phyloP scores from a whole-genome alignment of 2,113 vertebrate species.

The Seriola dumerili region DNA sequence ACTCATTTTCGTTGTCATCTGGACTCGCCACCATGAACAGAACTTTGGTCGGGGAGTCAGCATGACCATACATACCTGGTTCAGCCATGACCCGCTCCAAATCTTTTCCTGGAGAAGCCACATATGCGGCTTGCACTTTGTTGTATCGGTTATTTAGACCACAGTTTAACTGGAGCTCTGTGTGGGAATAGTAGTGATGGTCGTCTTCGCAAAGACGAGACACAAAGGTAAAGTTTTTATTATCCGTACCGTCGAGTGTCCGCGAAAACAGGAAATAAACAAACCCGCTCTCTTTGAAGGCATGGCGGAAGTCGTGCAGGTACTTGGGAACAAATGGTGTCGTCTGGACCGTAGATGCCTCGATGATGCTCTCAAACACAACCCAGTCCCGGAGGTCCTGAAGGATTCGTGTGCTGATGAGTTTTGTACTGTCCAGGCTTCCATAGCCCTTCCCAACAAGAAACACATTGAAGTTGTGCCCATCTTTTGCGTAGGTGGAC shows the following conservation, averaged over 20 bases:
- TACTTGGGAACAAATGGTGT: constrained; percentile 84
- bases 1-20: constrained; percentile 77
- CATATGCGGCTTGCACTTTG: constrained; percentile 87
- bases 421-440: constrained; percentile 90
- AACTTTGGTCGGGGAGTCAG: constrained; percentile 76
- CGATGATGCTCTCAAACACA: constrained; percentile 93
- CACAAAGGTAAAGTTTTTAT: constrained; percentile 89
- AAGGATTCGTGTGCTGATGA: constrained; percentile 94
- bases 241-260: constrained; percentile 84
- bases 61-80: constrained; percentile 52
- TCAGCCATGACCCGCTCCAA: constrained; percentile 79
- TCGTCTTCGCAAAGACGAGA: constrained; percentile 92
- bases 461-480: constrained; percentile 80
- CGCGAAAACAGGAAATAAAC: constrained; percentile 95
- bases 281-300: constrained; percentile 88
- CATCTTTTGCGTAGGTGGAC: constrained; percentile 69
- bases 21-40: constrained; percentile 90
- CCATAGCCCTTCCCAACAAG: constrained; percentile 94
- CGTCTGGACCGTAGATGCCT: constrained; percentile 88
- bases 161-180: constrained; percentile 93
- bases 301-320: constrained; percentile 84
- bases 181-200: constrained; percentile 92
- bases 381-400: constrained; percentile 85
- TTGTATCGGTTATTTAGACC: constrained; percentile 79
- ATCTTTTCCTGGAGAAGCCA: constrained; percentile 84